phyloP scores from a whole-genome alignment of 2,888 invertebrate species.

The Limnephilus marmoratus region DNA sequence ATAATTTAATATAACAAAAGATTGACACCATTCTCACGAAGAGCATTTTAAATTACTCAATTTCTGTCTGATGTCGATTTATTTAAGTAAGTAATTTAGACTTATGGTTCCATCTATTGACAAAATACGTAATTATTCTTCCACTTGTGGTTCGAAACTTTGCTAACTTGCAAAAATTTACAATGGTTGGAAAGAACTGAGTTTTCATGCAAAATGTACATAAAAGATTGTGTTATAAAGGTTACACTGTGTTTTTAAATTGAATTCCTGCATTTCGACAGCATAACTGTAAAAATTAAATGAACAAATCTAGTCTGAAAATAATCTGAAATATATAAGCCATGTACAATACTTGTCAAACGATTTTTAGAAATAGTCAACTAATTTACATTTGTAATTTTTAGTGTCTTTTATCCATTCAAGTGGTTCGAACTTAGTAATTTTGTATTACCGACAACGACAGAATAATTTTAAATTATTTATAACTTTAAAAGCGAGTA shows the following conservation, averaged over 20 bases:
- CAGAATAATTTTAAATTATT: neutral
- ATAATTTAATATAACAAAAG: neutral
- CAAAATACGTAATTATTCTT: neutral
- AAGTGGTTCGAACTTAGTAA: neutral
- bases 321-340: neutral
- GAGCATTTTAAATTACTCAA: neutral
- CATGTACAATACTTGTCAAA: neutral
- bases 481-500: neutral
- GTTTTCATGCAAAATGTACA: neutral
- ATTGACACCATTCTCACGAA: neutral
- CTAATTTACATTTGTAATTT: neutral
- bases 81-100: neutral
- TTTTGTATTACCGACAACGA: neutral
- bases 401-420: neutral
- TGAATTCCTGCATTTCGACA: neutral
- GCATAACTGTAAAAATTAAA: neutral
- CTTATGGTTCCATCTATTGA: neutral
- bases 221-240: neutral
- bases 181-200: neutral
- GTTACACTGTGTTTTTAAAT: neutral
- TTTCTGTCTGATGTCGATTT: neutral
- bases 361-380: neutral
- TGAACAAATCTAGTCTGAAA: conserved; percentile 2
- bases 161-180: neutral
- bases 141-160: neutral